These are phyloP conservation scores for Cossypha niveicapilla DNA, from an alignment of 2,797 vertebrate species.

Conservation along the genomic window DNA sequence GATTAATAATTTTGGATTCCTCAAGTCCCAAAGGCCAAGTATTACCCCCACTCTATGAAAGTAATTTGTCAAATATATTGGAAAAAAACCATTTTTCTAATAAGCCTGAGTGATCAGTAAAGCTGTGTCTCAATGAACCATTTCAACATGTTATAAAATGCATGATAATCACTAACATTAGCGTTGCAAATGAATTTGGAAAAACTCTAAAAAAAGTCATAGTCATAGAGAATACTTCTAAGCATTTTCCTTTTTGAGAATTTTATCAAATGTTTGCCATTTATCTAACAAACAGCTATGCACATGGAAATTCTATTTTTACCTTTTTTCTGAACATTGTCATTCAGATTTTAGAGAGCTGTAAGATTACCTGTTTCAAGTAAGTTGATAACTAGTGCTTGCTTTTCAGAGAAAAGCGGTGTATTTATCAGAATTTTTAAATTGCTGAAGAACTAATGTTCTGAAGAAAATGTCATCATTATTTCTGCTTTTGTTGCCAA, in stretches of 20 bases:
- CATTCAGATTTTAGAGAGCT: neutral
- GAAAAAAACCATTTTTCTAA: neutral
- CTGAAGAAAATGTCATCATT: neutral
- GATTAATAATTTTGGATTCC: neutral
- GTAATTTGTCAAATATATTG: neutral
- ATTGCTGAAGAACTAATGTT: neutral
- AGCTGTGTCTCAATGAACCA: neutral
- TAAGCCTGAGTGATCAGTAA: neutral
- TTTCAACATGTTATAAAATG: neutral
- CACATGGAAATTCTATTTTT: neutral
- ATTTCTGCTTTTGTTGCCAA: neutral
- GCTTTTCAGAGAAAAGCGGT: neutral
- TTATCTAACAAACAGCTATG: neutral
- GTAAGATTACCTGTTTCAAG: neutral
- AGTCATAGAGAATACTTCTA: neutral
- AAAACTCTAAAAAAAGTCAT: neutral
- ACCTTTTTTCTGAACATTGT: neutral
- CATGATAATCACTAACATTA: neutral
- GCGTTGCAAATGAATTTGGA: neutral
- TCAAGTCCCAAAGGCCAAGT: neutral
- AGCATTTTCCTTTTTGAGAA: neutral
- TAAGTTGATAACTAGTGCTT: neutral
- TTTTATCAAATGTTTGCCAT: neutral
- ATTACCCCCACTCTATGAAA: neutral
- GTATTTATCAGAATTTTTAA: conserved; percentile 8